Evolutionary conservation across 2,888 invertebrate genomes (phyloP), one percentile per base, ranked within the genome.

Genomic region (Rhagonycha fulva): DNA sequence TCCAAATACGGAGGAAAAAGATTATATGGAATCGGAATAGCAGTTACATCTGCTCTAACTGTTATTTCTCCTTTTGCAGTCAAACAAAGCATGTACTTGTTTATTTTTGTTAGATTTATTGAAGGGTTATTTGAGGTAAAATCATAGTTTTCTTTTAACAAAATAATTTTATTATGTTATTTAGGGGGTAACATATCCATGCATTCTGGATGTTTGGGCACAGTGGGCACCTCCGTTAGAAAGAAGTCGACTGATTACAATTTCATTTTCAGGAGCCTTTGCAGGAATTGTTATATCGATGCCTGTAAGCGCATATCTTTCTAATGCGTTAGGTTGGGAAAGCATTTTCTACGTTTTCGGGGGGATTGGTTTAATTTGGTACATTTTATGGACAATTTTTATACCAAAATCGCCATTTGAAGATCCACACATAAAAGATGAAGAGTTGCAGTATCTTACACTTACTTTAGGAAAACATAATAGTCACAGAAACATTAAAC

Each of bases 221-320:
- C 91, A 92, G 72, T 96, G 96, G 96, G 93, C 95, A 11, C 96
- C 96, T 3, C 92, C 93, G 0, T 85, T 92, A 62, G 96, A 96
- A 85, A 90, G 95, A 66, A 94, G 94, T 7, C 90, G 94, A 0
- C 89, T 96, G 72, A 95, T 95, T 0, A 94, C 95, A 0, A 91
- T 96, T 79, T 95, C 95, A 0, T 96, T 95, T 88, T 95, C 95
- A 70, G 96, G 96, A 32, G 94, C 94, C 84, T 95, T 95, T 87
- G 93, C 94, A 0, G 96, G 96, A 14, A 96, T 96, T 0, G 95
- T 96, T 0, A 90, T 96, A 9, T 92, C 96, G 0, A 93, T 96
- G 93, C 95, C 95, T 0, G 85, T 94, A 0, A 94, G 94, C 74
- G 95, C 95, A 0, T 84, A 94, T 28, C 89, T 96, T 70, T 93